These are phyloP conservation scores for Eucera pruinosa DNA, from an alignment of 2,888 invertebrate genomes.

Conservation along the genomic window DNA sequence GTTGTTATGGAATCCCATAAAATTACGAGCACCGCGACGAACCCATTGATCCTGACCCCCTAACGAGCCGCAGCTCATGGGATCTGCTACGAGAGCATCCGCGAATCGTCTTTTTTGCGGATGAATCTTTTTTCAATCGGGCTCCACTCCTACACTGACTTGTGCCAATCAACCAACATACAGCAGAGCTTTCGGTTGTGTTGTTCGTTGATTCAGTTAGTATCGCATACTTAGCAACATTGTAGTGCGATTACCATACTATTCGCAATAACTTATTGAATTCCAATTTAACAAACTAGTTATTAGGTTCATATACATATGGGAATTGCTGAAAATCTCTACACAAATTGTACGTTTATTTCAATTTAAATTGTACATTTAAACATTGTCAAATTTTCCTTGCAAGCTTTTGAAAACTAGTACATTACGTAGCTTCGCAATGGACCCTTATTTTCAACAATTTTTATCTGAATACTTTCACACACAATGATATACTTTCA, in stretches of 20 bases:
- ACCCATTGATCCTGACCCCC: conserved; percentile 80
- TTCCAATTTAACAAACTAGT: conserved; percentile 4
- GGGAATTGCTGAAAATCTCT: not conserved
- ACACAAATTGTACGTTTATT: too few species aligned
- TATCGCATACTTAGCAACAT: not conserved
- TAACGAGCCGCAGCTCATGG: conserved; percentile 69
- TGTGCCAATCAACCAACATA: not conserved
- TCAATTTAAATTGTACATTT: too few species aligned
- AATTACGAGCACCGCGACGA: conserved; percentile 76
- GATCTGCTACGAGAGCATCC: conserved; percentile 53
- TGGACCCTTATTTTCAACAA: too few species aligned
- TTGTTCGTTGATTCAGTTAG: not conserved
- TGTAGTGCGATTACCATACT: not conserved
- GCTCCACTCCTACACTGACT: not conserved
- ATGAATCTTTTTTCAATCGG: conserved; percentile 49
- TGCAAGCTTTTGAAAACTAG: too few species aligned
- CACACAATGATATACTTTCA: too few species aligned
- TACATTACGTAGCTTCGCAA: too few species aligned
- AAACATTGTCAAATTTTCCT: too few species aligned
- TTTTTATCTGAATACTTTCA: too few species aligned
- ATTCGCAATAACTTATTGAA: not conserved
- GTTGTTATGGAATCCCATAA: conserved; percentile 74
- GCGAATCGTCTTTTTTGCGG: conserved; percentile 70
- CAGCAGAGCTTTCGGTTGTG: not conserved
- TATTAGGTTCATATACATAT: not conserved